Percentiles rank a stretch among this genome's conserved stretches.
These are phyloP conservation scores for Rhinichthys klamathensis DNA, from an alignment of 2,113 vertebrate genomes.

Conservation along the genomic window DNA sequence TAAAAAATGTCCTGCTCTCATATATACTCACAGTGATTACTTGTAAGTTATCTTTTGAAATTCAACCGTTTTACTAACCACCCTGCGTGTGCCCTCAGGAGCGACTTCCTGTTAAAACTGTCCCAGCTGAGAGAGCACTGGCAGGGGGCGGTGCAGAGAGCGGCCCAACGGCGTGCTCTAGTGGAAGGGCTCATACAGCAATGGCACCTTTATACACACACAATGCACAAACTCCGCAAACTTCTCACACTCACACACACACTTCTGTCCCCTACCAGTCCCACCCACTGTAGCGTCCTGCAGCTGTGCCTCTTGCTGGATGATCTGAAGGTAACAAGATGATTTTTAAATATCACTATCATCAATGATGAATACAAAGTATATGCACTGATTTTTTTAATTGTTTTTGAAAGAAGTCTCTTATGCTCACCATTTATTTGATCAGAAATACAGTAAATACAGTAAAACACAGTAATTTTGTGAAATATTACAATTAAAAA, in stretches of 20 bases:
- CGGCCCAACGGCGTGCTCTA: conserved; percentile 78
- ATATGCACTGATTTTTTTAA: too few relatives aligned
- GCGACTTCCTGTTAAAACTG: conserved; percentile 85
- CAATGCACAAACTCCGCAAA: conserved; percentile 74
- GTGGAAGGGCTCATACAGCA: conserved; percentile 76
- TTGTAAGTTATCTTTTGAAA: too few relatives aligned
- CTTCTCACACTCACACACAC: conserved; percentile 73
- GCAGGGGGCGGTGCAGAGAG: conserved; percentile 76
- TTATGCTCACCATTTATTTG: neutral
- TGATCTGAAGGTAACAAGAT: conserved; percentile 78
- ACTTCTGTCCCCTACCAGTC: conserved; percentile 75
- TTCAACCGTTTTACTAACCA: neutral
- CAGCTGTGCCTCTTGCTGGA: conserved; percentile 75
- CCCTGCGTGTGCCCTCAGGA: conserved; percentile 68
- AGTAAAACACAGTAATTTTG: neutral
- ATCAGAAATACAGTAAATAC: neutral
- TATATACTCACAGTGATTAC: too few relatives aligned
- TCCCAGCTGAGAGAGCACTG: conserved; percentile 82
- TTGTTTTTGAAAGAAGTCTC: neutral
- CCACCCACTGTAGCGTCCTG: conserved; percentile 72
- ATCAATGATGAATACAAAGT: neutral
- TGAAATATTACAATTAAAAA: neutral
- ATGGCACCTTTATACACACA: conserved; percentile 81
- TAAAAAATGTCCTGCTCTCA: neutral
- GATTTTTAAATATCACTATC: neutral